Percentiles rank a stretch among this genome's conserved stretches.
phyloP scores from a whole-genome alignment of 2,113 vertebrate species.

The Ascaphus truei region DNA sequence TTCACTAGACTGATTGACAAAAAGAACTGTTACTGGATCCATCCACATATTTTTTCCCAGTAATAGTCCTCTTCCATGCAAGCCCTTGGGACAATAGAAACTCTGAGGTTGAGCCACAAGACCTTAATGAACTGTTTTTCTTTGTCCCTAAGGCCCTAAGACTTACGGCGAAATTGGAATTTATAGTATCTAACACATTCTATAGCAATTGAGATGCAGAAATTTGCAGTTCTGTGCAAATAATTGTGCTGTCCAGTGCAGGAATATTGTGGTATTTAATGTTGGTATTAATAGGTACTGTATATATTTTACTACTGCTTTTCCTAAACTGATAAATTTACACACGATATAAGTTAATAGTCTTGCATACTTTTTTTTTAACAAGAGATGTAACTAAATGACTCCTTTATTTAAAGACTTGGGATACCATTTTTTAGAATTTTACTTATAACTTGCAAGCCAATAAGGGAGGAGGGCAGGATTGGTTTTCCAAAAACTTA shows the following conservation, averaged over 20 bases:
- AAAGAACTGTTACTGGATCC: not conserved
- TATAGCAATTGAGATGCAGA: slow-evolving; percentile 8
- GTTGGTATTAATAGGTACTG: slow-evolving; percentile 8
- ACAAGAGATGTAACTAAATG: too few species aligned
- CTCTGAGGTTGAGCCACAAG: not conserved
- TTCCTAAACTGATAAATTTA: not conserved
- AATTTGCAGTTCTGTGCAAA: slow-evolving; percentile 40
- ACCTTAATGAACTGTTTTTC: slow-evolving; percentile 27
- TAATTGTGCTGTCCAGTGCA: slow-evolving; percentile 31
- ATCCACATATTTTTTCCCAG: not conserved
- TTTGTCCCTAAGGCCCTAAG: slow-evolving; percentile 22
- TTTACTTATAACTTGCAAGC: too few species aligned
- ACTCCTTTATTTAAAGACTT: too few species aligned
- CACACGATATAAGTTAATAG: too few species aligned
- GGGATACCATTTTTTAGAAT: too few species aligned
- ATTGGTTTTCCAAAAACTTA: too few species aligned
- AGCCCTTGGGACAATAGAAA: not conserved
- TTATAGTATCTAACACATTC: slow-evolving; percentile 37
- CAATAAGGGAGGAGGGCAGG: too few species aligned
- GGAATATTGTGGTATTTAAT: slow-evolving; percentile 40
- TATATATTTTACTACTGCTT: not conserved
- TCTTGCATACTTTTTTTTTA: too few species aligned
- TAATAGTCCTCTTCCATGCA: slow-evolving; percentile 5
- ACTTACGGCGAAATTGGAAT: slow-evolving; percentile 32
- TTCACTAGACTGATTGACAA: slow-evolving; percentile 2